Evolutionary conservation across 2,113 vertebrate genomes (phyloP), one percentile per base, ranked within the genome.

Genomic region (Crypturellus undulatus): DNA sequence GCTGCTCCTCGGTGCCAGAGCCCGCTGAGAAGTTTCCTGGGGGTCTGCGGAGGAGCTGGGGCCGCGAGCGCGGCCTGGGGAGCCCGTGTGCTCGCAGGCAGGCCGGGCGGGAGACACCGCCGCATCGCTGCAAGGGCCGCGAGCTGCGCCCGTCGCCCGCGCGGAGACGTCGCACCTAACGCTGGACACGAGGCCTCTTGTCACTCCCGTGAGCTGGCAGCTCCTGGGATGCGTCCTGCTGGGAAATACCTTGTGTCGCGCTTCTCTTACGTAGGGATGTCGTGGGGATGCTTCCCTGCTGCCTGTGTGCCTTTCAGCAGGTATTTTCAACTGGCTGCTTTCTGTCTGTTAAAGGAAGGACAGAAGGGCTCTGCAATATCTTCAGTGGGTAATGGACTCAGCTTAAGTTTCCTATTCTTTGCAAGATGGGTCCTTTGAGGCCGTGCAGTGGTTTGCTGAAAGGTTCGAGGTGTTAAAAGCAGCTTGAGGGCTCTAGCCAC

Each of bases 151-250:
- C 47, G 3, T 20, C 47, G 6, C 25, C 67, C 0, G 0, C 5
- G 19, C 43, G 9, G 10, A 30, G 52, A 22, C 14, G 0, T 2
- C 63, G n/a, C 16, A 17, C 32, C 7, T 12, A 5, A 21, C 6
- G 12, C 58, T 38, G 52, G 47, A 13, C 4, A 1, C 5, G 49
- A 4, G 2, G n/a, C 22, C 25, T 49, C 28, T 47, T 73, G n/a
- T n/a, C 7, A 0, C 12, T 32, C 21, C 6, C 14, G 10, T 4
- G 56, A 54, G 2, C 1, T 8, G 45, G 60, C 7, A 4, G 25
- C 30, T n/a, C 15, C 0, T 18, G 12, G 54, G 68, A 5, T 43
- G 17, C 25, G 14, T 69, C 60, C 34, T 47, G 0, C 30, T 2
- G 5, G 20, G 47, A 22, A 24, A 7, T 9, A 26, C 43, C 9